Evolutionary conservation across 2,888 invertebrate genomes (phyloP).

Genomic region (Frankliniella fusca): DNA sequence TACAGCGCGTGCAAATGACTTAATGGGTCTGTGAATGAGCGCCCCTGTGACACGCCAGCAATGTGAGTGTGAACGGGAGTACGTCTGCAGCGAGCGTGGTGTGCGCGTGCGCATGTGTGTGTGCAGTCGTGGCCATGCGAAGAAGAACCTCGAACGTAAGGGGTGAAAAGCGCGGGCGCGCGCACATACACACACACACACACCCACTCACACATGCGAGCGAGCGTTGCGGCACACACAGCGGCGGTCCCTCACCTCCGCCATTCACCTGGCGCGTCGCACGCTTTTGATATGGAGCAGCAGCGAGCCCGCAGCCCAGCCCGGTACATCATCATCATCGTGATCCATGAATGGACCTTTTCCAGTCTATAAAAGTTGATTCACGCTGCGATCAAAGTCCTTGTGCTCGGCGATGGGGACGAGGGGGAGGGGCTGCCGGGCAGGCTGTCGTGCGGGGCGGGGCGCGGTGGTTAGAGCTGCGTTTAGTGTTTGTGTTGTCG

Average conservation of each 20-base stretch:
- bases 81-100: not conserved
- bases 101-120: not conserved
- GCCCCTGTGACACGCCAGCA: too few relatives aligned
- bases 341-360: not conserved
- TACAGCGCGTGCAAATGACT: constrained; percentile 22
- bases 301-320: not conserved
- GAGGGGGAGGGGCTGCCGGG: not conserved
- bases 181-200: too few relatives aligned
- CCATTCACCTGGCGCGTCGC: not conserved
- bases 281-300: not conserved
- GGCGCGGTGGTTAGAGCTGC: not conserved
- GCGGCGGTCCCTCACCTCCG: not conserved
- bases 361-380: constrained; percentile 25
- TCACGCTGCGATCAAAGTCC: not conserved
- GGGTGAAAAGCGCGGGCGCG: too few relatives aligned
- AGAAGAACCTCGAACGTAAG: too few relatives aligned
- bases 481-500: not conserved
- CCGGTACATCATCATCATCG: not conserved
- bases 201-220: too few relatives aligned
- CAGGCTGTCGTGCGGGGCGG: too few relatives aligned
- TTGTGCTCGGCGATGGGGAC: not conserved
- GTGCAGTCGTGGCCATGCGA: not conserved
- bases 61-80: not conserved
- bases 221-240: too few relatives aligned
- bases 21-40: constrained; percentile 22